Conservation (phyloP, 2,888 invertebrate genomes). For the Chromoteleia sp. region DNA sequence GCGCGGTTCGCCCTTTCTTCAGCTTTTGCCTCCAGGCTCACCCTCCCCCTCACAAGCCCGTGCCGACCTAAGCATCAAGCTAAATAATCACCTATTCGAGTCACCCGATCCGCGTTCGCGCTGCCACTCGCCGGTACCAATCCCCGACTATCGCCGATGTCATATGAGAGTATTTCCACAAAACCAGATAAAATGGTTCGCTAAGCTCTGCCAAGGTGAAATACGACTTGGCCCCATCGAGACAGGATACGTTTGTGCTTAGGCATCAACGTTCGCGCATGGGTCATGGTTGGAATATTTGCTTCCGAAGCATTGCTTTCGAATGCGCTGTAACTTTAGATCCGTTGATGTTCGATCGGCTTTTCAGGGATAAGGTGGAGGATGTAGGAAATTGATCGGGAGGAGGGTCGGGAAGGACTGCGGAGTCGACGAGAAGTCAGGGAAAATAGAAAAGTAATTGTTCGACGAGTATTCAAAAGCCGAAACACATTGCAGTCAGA, state of each 20-base stretch:
- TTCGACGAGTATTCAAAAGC: not conserved
- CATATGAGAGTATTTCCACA: conserved; percentile 78
- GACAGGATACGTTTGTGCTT: conserved; percentile 58
- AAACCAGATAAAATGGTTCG: conserved; percentile 77
- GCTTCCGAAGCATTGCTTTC: conserved; percentile 16
- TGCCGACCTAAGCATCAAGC: conserved; percentile 59
- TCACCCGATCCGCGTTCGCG: conserved; percentile 69
- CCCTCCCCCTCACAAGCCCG: conserved; percentile 62
- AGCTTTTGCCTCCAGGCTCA: conserved; percentile 46
- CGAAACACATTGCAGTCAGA: not conserved
- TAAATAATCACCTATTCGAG: conserved; percentile 72
- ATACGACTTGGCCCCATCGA: conserved; percentile 60
- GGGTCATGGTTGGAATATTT: conserved; percentile 61
- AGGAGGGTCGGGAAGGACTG: not conserved
- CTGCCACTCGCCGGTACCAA: conserved; percentile 73
- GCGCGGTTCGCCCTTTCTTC: conserved; percentile 48
- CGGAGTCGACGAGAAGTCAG: not conserved
- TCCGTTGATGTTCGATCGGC: not conserved
- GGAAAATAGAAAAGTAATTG: conserved; percentile 6
- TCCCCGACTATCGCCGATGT: conserved; percentile 74
- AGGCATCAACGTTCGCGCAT: conserved; percentile 52
- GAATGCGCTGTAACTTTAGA: conserved; percentile 16
- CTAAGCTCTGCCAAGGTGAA: conserved; percentile 68
- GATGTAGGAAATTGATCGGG: conserved; percentile 3
- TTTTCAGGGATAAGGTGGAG: not conserved